Percentiles rank a stretch among this genome's conserved stretches.
Evolutionary conservation across 2,113 vertebrate species (phyloP).

Genomic region (Crotalus helleri): DNA sequence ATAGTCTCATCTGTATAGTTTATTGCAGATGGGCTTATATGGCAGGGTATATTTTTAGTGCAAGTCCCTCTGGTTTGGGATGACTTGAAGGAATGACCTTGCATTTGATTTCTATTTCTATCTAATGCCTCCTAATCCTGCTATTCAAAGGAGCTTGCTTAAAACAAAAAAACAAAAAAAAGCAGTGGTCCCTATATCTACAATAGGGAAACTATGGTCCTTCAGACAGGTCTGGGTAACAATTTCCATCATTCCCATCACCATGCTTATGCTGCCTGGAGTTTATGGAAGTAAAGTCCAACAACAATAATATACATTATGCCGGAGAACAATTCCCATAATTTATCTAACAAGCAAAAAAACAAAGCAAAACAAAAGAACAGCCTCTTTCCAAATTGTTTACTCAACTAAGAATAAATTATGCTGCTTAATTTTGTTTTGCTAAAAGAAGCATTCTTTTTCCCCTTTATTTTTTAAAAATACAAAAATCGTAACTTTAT

Average conservation of each 20-base stretch:
- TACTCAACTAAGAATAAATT: constrained; percentile 42
- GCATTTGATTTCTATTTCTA: neutral
- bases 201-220: neutral
- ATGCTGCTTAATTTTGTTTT: constrained; percentile 33
- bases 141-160: neutral
- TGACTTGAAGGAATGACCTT: neutral
- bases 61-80: neutral
- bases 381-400: constrained; percentile 40
- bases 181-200: neutral
- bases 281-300: neutral
- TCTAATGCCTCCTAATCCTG: neutral
- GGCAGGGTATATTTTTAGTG: neutral
- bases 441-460: constrained; percentile 17
- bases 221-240: neutral
- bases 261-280: neutral
- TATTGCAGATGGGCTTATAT: neutral
- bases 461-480: neutral
- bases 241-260: neutral
- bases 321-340: neutral
- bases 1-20: neutral
- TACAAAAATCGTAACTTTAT: neutral
- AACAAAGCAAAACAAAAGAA: neutral
- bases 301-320: neutral
- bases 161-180: neutral
- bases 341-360: neutral